Evolutionary conservation across 1,140 invertebrate genomes (phyloP).

Genomic region (Carcinoscorpius rotundicauda): DNA sequence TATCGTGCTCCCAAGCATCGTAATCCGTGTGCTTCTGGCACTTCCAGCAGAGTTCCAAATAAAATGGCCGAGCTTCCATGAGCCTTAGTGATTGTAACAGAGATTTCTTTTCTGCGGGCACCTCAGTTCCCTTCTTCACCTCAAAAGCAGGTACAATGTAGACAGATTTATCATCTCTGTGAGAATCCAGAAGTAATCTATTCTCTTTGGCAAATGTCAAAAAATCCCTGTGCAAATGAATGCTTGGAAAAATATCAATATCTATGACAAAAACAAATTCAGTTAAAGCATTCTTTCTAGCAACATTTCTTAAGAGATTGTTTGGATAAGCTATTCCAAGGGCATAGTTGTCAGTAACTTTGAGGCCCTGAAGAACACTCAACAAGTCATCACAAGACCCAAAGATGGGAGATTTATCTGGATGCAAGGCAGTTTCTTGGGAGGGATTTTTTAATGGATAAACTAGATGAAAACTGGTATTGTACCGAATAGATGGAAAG

Average conservation of each 20-base stretch:
- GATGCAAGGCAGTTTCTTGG: neutral
- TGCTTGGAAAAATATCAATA: constrained; percentile 44
- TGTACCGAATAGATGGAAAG: constrained; percentile 31
- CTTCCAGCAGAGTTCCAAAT: constrained; percentile 43
- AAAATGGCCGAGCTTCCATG: constrained; percentile 41
- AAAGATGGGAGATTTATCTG: constrained; percentile 4
- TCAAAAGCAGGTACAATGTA: constrained; percentile 49
- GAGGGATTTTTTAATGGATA: constrained; percentile 31
- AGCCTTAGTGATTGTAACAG: constrained; percentile 34
- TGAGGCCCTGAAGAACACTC: constrained; percentile 8
- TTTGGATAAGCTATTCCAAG: constrained; percentile 38
- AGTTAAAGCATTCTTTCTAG: constrained; percentile 34
- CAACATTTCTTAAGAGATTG: constrained; percentile 46
- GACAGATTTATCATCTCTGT: constrained; percentile 34
- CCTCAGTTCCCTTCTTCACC: constrained; percentile 27
- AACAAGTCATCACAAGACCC: constrained; percentile 14
- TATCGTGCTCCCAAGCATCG: constrained; percentile 40
- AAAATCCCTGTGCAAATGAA: constrained; percentile 35
- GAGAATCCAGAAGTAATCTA: constrained; percentile 21
- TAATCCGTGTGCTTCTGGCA: constrained; percentile 47
- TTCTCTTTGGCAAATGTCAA: constrained; percentile 29
- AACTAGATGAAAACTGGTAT: constrained; percentile 41
- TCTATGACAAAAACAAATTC: constrained; percentile 44
- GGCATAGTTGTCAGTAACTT: constrained; percentile 30
- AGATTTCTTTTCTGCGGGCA: constrained; percentile 37